Evolutionary conservation across 2,888 invertebrate species (phyloP).

Genomic region (Chrysolina oricalcia): DNA sequence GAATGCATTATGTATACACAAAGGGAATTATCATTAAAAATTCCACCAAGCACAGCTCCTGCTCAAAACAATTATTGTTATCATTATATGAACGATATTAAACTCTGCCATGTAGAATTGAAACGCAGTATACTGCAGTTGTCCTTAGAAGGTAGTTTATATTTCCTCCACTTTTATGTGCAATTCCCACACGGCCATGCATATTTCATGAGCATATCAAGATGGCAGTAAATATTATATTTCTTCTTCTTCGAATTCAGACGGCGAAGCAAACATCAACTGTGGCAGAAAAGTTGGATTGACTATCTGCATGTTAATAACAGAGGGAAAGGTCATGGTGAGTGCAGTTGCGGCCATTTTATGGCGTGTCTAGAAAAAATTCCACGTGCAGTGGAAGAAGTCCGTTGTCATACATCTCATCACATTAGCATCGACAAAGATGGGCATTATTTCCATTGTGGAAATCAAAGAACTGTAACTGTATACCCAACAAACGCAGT

Average conservation of each 20-base stretch:
- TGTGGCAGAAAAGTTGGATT: slow-evolving; percentile 15
- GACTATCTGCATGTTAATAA: slow-evolving; percentile 18
- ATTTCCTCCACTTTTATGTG: slow-evolving; percentile 22
- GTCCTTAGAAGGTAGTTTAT: slow-evolving; percentile 16
- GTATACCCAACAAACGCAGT: too few relatives aligned
- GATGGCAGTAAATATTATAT: slow-evolving; percentile 19
- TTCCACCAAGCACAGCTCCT: not conserved
- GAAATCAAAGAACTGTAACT: too few relatives aligned
- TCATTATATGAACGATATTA: not conserved
- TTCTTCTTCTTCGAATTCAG: slow-evolving; percentile 21
- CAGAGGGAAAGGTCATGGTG: slow-evolving; percentile 15
- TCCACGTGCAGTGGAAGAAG: not conserved
- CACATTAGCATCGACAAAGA: too few relatives aligned
- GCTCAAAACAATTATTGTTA: not conserved
- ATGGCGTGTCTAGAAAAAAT: not conserved
- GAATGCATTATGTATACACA: too few relatives aligned
- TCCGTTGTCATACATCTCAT: too few relatives aligned
- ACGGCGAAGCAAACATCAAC: slow-evolving; percentile 20
- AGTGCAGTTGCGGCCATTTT: not conserved
- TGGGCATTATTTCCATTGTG: too few relatives aligned
- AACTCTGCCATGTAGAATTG: not conserved
- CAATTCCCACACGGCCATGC: slow-evolving; percentile 19
- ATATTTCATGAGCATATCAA: slow-evolving; percentile 23
- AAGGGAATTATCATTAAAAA: too few relatives aligned
- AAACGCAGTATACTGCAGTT: slow-evolving; percentile 6